Percentiles rank a stretch among this genome's conserved stretches.
phyloP scores from a whole-genome alignment of 2,797 vertebrate species.

The Sebastes minor region DNA sequence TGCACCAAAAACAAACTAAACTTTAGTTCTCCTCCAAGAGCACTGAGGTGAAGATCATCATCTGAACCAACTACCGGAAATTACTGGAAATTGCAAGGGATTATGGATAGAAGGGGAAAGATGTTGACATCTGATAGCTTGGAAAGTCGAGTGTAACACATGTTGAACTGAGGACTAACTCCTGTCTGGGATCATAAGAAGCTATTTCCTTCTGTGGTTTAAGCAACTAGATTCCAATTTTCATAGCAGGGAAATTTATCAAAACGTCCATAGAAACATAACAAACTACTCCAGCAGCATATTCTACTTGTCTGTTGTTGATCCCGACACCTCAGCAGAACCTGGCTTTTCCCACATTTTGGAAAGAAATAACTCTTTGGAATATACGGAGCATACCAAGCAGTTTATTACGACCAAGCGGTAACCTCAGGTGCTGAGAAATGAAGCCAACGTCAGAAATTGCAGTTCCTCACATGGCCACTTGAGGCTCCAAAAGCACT shows the following conservation, averaged over 20 bases:
- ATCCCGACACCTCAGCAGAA: background rate
- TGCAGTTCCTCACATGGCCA: no score
- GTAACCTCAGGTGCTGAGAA: no score
- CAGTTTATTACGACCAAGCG: background rate
- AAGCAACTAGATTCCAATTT: background rate
- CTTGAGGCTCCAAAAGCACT: no score
- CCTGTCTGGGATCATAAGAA: background rate
- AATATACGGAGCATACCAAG: background rate
- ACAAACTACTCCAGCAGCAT: background rate
- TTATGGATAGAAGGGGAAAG: background rate
- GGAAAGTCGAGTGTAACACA: background rate
- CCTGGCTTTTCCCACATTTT: background rate
- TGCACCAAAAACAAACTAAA: background rate
- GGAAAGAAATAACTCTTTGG: background rate
- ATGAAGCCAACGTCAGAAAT: no score
- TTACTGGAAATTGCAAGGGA: constrained; percentile 14
- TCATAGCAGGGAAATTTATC: background rate
- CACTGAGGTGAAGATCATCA: background rate
- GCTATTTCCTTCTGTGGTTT: background rate
- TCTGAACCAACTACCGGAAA: background rate
- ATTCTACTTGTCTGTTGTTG: background rate
- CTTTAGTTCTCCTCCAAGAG: background rate
- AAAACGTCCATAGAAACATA: background rate
- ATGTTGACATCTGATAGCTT: background rate
- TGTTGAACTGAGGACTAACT: background rate